A percentile compares a stretch with the other conserved stretches of the same genome.
Conservation (phyloP, 2,888 invertebrate species). For the Ophioninae sp. region DNA sequence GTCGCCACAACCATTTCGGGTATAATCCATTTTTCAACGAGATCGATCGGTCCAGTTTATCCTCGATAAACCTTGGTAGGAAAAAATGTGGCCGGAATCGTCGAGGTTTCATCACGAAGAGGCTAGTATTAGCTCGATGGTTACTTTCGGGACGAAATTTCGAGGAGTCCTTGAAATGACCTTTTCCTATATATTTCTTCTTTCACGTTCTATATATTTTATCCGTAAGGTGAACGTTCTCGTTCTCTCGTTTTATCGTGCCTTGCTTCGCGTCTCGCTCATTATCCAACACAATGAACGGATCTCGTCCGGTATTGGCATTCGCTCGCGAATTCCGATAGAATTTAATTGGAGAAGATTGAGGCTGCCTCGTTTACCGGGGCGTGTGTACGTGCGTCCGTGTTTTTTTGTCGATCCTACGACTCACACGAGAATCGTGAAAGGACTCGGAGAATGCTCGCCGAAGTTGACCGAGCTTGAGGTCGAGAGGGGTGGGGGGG, state of each 20-base stretch:
- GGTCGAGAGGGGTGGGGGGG: too few relatives aligned
- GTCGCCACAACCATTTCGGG: too few relatives aligned
- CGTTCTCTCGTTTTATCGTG: slow-evolving; percentile 11
- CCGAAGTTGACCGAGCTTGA: slow-evolving; percentile 1
- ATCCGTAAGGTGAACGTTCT: slow-evolving; percentile 69
- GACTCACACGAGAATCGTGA: slow-evolving; percentile 32
- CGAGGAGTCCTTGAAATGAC: too few relatives aligned
- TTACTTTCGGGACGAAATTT: too few relatives aligned
- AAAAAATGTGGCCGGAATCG: too few relatives aligned
- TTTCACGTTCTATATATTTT: slow-evolving; percentile 62
- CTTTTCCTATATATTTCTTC: too few relatives aligned
- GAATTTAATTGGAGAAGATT: slow-evolving; percentile 80
- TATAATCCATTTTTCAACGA: too few relatives aligned
- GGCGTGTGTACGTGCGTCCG: slow-evolving; percentile 55
- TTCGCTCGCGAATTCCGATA: slow-evolving; percentile 79
- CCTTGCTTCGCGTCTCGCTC: slow-evolving; percentile 66
- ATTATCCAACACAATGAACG: slow-evolving; percentile 79
- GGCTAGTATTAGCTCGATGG: too few relatives aligned
- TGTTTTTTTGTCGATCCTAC: background rate
- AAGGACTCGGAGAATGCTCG: background rate
- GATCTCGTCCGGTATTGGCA: slow-evolving; percentile 77
- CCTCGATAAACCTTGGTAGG: too few relatives aligned
- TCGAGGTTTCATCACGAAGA: too few relatives aligned
- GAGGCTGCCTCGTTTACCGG: slow-evolving; percentile 60
- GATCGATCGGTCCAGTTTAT: too few relatives aligned